Percentiles rank a stretch among this genome's conserved stretches.
These are phyloP conservation scores for Pollicipes pollicipes DNA, from an alignment of 1,140 invertebrate genomes.

Conservation along the genomic window DNA sequence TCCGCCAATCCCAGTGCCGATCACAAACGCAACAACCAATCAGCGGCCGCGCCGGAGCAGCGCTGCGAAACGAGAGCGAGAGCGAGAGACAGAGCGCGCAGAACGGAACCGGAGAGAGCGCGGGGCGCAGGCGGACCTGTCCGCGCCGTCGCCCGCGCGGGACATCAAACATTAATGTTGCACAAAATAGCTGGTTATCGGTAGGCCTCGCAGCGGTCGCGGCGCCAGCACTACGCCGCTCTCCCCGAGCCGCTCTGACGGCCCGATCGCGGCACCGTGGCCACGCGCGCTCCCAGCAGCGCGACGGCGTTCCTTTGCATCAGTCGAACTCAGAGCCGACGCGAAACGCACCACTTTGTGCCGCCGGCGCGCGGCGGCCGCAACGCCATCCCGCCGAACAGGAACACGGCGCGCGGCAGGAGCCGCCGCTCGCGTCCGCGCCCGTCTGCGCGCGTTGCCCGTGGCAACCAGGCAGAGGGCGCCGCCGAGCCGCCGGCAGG, in stretches of 20 bases:
- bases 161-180: constrained; percentile 1
- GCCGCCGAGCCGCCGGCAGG: background rate
- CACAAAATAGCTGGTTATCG: constrained; percentile 1
- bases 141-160: too few species aligned
- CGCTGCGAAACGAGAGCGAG: too few species aligned
- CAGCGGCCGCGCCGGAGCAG: background rate
- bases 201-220: background rate
- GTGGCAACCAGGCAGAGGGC: background rate
- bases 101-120: too few species aligned
- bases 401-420: background rate
- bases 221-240: background rate
- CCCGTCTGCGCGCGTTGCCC: background rate
- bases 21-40: background rate
- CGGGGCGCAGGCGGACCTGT: too few species aligned
- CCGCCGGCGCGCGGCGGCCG: too few species aligned
- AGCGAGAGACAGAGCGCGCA: too few species aligned
- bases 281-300: background rate
- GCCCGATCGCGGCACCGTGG: background rate
- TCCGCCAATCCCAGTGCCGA: too few species aligned
- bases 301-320: background rate
- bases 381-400: background rate
- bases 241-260: background rate
- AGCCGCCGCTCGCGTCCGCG: background rate
- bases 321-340: too few species aligned
- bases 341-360: background rate